These are phyloP conservation scores for Ophonus ardosiacus DNA, from an alignment of 2,888 invertebrate genomes.

Conservation along the genomic window DNA sequence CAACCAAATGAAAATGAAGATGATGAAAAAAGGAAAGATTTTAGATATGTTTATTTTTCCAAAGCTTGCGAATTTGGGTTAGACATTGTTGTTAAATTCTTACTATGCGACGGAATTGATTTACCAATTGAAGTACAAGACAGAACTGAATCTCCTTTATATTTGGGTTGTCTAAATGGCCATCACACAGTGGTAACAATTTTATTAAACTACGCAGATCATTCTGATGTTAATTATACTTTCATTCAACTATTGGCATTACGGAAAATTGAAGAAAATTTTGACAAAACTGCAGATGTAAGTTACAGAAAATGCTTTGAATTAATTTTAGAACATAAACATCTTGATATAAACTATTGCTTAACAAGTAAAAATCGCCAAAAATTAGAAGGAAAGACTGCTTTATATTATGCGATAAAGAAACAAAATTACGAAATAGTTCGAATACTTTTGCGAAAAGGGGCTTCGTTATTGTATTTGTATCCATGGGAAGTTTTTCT, in stretches of 20 bases:
- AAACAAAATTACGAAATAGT: conserved; percentile 50
- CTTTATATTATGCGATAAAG: conserved; percentile 55
- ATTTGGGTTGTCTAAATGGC: conserved; percentile 43
- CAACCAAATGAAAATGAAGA: background rate
- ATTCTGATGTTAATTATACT: conserved; percentile 30
- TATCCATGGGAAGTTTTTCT: conserved; percentile 55
- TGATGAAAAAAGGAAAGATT: conserved; percentile 6
- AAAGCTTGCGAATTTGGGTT: conserved; percentile 44
- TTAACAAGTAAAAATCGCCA: conserved; percentile 34
- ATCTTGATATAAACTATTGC: conserved; percentile 48
- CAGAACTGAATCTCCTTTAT: conserved; percentile 47
- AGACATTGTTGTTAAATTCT: conserved; percentile 49
- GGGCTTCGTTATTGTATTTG: conserved; percentile 50
- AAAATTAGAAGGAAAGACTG: conserved; percentile 52
- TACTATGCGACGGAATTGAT: conserved; percentile 49
- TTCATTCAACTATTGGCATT: conserved; percentile 51
- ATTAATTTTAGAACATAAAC: conserved; percentile 36
- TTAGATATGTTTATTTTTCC: conserved; percentile 47
- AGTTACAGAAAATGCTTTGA: conserved; percentile 51
- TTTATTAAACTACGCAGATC: conserved; percentile 32
- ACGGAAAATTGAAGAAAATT: conserved; percentile 4
- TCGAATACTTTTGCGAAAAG: conserved; percentile 24
- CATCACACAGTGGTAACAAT: conserved; percentile 47
- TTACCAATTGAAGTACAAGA: conserved; percentile 7
- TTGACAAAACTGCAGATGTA: background rate